phyloP scores from a whole-genome alignment of 2,888 invertebrate species.

The Cerastis rubricosa region DNA sequence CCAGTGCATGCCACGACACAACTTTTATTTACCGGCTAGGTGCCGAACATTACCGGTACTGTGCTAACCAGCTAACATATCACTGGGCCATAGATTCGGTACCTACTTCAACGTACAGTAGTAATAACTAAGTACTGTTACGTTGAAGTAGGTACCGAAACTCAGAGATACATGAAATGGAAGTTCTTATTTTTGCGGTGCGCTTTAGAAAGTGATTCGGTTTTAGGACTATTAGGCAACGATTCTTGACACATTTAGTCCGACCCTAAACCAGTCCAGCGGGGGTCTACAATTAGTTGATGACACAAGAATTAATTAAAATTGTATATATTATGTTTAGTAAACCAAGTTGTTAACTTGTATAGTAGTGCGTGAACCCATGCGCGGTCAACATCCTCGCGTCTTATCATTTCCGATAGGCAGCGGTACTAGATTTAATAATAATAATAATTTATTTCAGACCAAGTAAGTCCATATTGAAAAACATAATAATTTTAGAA shows the following conservation, averaged over 20 bases:
- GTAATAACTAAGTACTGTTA: too few relatives aligned
- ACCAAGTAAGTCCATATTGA: too few relatives aligned
- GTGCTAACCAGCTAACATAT: slow-evolving; percentile 34
- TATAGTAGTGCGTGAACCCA: not conserved
- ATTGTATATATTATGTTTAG: too few relatives aligned
- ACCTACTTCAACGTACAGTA: not conserved
- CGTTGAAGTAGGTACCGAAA: too few relatives aligned
- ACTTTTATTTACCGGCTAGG: slow-evolving; percentile 2
- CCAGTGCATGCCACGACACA: not conserved
- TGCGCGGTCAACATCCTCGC: slow-evolving; percentile 41
- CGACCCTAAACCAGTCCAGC: not conserved
- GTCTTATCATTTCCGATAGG: slow-evolving; percentile 39
- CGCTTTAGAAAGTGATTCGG: not conserved
- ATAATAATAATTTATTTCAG: too few relatives aligned
- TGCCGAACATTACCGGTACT: slow-evolving; percentile 35
- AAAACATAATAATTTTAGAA: too few relatives aligned
- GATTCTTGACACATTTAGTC: not conserved
- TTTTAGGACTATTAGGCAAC: not conserved
- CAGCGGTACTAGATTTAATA: slow-evolving; percentile 11
- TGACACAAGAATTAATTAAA: too few relatives aligned
- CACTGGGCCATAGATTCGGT: not conserved
- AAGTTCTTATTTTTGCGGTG: not conserved
- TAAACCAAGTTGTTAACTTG: not conserved
- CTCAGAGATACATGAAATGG: not conserved
- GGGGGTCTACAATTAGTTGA: too few relatives aligned